Percentiles rank a stretch among this genome's conserved stretches.
phyloP scores from a whole-genome alignment of 2,888 invertebrate species.

The Phortica okadai region DNA sequence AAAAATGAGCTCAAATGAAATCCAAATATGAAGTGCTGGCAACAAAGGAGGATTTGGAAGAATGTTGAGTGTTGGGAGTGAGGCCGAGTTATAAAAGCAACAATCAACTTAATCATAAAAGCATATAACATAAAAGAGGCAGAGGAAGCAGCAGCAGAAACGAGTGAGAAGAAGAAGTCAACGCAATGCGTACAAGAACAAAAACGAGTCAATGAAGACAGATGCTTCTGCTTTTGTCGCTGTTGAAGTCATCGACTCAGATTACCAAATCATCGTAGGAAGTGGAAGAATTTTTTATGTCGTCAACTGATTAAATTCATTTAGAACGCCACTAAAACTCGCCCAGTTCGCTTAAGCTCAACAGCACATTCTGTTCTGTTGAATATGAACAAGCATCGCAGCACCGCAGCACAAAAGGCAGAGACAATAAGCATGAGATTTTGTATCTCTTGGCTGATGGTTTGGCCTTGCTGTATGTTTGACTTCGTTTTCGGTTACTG shows the following conservation, averaged over 20 bases:
- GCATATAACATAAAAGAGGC: background rate
- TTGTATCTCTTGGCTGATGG: background rate
- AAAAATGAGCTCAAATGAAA: slow-evolving; percentile 14
- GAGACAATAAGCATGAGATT: background rate
- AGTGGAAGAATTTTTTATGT: slow-evolving; percentile 25
- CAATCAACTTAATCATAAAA: slow-evolving; percentile 26
- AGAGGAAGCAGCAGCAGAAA: background rate
- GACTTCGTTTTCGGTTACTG: background rate
- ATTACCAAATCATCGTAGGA: background rate
- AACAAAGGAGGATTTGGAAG: background rate
- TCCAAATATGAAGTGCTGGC: background rate
- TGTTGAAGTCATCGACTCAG: background rate
- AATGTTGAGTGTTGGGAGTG: background rate
- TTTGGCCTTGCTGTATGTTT: background rate
- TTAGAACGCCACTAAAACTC: slow-evolving; percentile 56
- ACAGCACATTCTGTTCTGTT: background rate
- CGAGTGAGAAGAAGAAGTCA: slow-evolving; percentile 7
- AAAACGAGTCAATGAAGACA: background rate
- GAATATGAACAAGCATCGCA: background rate
- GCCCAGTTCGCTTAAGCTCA: background rate
- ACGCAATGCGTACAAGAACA: slow-evolving; percentile 3
- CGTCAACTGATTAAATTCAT: slow-evolving; percentile 65
- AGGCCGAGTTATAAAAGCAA: background rate
- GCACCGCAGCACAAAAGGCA: too few relatives aligned
- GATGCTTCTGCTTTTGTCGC: background rate